Evolutionary conservation across 2,888 invertebrate species (phyloP), one percentile per base, ranked within the genome.

Genomic region (Ichneumoninae sp.): DNA sequence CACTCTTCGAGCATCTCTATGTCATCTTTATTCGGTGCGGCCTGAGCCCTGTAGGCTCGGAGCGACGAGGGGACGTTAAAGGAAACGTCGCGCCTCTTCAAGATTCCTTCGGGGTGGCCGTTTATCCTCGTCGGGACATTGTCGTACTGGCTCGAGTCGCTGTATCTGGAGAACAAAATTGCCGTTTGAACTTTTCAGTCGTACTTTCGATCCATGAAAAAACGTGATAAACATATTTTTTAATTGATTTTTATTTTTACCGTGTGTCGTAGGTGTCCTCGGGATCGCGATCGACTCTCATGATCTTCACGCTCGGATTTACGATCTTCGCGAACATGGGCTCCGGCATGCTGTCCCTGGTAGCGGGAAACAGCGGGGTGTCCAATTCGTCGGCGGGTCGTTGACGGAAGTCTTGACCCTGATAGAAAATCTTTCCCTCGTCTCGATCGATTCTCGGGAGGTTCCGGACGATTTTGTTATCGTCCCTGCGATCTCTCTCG

Each of bases 131-230:
- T 90, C 66, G 93, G 93, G 71, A 93, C 92, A 86, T 93, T 93
- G 88, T 93, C 93, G 88, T 93, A 93, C 76, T 93, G 93, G 87
- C 93, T 93, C 72, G 90, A 91, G 81, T 93, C 93, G 40, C 93
- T 93, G 86, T 91, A 91, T 86, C 93, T 93, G 84, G 66, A 87
- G 83, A 65, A 33, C 62, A 44, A 36, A 57, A 33, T 70, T 13
- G 13, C 2, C 10, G 40, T 40, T 40, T 40, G 40, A 40, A 40
- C 40, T 10, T 10, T 40, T 40, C 40, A 40, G 10, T 40, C 8
- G 10, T 40, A 40, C 40, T 40, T 40, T 40, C 40, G 40, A 40
- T 40, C 10, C 36, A 72, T 19, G 52, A 19, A 19, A 40, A 72
- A n/a, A 10, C 10, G 52, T 19, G 40, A 65, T 4, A 22, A 22